Conservation (phyloP, 2,888 invertebrate species). For the Drosophila nr. perissopoda region DNA sequence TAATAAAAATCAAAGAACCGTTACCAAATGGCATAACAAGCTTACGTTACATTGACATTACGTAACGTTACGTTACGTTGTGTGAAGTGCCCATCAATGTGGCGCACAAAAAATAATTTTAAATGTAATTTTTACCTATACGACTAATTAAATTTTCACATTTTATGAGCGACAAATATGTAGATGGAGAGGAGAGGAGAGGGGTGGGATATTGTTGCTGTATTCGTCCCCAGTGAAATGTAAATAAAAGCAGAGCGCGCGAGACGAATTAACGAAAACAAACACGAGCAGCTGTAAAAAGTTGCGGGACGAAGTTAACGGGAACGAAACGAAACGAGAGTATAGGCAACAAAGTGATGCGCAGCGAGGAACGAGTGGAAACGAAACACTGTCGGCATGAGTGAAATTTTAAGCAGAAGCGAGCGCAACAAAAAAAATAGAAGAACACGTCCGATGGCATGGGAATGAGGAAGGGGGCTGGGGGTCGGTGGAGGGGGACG, state of each 20-base stretch:
- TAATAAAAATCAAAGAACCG: conserved; percentile 25
- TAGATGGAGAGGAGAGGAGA: not conserved
- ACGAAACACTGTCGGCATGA: conserved; percentile 52
- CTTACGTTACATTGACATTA: conserved; percentile 2
- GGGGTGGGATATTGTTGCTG: not conserved
- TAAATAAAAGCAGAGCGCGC: conserved; percentile 66
- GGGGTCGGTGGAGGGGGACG: not conserved
- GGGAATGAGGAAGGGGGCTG: not conserved
- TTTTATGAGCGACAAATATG: conserved; percentile 62
- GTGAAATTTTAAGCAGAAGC: conserved; percentile 75
- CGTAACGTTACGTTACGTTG: not conserved
- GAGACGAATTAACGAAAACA: conserved; percentile 70
- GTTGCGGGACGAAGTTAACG: conserved; percentile 5
- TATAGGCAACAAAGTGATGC: not conserved
- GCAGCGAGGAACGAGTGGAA: conserved; percentile 22
- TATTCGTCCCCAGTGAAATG: conserved; percentile 49
- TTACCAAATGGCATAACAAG: conserved; percentile 15
- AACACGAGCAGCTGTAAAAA: conserved; percentile 68
- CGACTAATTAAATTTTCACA: conserved; percentile 78
- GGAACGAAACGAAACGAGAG: not conserved
- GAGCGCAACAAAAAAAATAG: conserved; percentile 32
- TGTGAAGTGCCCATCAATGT: conserved; percentile 21
- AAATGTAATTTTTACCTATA: conserved; percentile 73
- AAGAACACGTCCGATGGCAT: conserved; percentile 59
- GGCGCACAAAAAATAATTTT: conserved; percentile 54